Base-by-base conservation (phyloP, 2,113 vertebrate genomes). In the Euleptes europaea region DNA sequence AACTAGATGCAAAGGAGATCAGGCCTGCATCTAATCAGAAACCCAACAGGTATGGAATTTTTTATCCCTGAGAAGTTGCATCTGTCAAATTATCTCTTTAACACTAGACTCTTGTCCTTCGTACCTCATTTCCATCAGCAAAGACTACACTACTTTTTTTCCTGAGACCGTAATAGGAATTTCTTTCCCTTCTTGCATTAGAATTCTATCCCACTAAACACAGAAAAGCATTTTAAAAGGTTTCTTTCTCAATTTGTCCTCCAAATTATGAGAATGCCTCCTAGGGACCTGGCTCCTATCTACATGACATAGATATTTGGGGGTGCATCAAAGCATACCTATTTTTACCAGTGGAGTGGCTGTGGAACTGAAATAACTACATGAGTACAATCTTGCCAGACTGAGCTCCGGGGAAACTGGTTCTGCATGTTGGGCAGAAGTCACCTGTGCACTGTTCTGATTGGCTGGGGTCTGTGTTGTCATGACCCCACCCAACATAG, bases 231-330 rank as follows among this genome's bases (percentile, higher is more conserved):
- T 49, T 78, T 81, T 2, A 11, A 65, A 77, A 47, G 42, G 42
- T 60, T 70, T 70, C 3, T 77, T 40, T 35, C 70, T 88, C 26
- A 23, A 66, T 3, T 17, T 11, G 51, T 12, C 38, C 60, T 42
- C 15, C 86, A 83, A 80, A 86, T 86, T 60, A 76, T 78, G 47
- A 83, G 71, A 69, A 70, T 90, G 47, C 82, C 75, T 85, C 89
- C 63, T 65, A 57, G 44, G 88, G 73, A 74, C 10, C 76, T 44
- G 71, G 85, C 40, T 79, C 87, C 57, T 71, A 84, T 78, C 44
- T 44, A 5, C 44, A 44, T 44, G 44, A 44, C 44, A 44, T 44
- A 44, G 44, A 44, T 14, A 51, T 47, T 85, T 88, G 78, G 82
- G 88, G 35, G 65, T 83, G 33, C 67, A 10, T 40, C 26, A 77